phyloP scores from a whole-genome alignment of 2,888 invertebrate species.

The Ceriagrion tenellum region DNA sequence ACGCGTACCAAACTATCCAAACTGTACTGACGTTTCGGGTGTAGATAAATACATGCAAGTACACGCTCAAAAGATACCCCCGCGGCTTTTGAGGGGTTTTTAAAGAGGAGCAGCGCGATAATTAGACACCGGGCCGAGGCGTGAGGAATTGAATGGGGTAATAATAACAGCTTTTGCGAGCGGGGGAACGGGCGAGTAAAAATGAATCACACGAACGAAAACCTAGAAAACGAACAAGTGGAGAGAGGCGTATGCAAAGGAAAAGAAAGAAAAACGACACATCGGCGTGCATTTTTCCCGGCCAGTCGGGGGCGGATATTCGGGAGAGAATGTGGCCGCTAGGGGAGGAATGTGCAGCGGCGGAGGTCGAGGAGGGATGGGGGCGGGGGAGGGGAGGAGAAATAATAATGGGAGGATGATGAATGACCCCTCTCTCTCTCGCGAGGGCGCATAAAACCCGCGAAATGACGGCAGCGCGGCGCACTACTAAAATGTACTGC shows the following conservation, averaged over 20 bases:
- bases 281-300: not conserved
- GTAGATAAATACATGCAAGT: not conserved
- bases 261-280: not conserved
- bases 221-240: not conserved
- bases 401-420: not conserved
- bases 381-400: not conserved
- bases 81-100: not conserved
- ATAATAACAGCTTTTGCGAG: not conserved
- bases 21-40: not conserved
- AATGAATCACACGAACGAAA: not conserved
- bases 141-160: not conserved
- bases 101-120: not conserved
- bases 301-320: not conserved
- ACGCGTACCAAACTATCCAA: not conserved
- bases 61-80: not conserved
- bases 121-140: not conserved
- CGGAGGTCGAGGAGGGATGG: too few relatives aligned
- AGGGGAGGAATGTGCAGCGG: too few relatives aligned
- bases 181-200: not conserved
- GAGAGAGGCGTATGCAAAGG: not conserved
- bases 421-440: not conserved
- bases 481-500: slow-evolving; percentile 12
- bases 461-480: not conserved
- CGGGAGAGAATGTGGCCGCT: not conserved
- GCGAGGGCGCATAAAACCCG: slow-evolving; percentile 4